Base-by-base conservation (phyloP, 2,888 invertebrate species). In the Drosophila birchii region DNA sequence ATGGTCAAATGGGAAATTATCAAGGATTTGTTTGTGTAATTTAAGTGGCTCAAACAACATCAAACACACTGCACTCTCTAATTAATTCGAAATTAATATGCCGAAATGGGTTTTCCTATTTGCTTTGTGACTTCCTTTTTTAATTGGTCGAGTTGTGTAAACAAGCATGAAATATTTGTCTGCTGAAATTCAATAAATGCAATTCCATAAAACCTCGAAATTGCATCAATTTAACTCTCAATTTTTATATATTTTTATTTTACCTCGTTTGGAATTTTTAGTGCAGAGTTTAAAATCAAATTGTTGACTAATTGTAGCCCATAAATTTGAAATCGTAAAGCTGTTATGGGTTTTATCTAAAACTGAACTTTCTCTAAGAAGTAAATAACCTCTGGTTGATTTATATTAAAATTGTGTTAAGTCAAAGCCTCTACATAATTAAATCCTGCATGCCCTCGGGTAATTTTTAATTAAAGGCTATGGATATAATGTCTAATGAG, bases 381-480 rank as follows among this genome's bases (percentile, higher is more conserved):
- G 45, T 18, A 6, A 29, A 29, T 29, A 47, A 7, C 16, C 20
- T 16, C 12, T 11, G 1, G 16, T 2, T 5, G 5, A 34, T 20
- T 32, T 20, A 14, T 14, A 49, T 34, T 16, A 20, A 11, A 34
- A 34, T 34, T 3, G 1, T 1, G 16, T 18, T 18, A 18, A 49
- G 32, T 6, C 32, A 47, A 47, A n/a, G 18, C 20, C 34, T 51
- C 6, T 1, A 20, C 8, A n/a, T 55, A 32, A 56, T 57, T 41
- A 41, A 41, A 41, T n/a, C 23, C 11, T 8, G 14, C 5, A 18
- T 11, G 56, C 12, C 39, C 59, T 58, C 20, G 14, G 34, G 34
- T 18, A 59, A 34, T 59, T 43, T 26, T 43, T 36, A 61, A 61
- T 61, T 62, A 43, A 62, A 26, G 16, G 36, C 34, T 12, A 20